These are phyloP conservation scores for Tyrophagus putrescentiae DNA, from an alignment of 1,140 invertebrate genomes.

Conservation along the genomic window DNA sequence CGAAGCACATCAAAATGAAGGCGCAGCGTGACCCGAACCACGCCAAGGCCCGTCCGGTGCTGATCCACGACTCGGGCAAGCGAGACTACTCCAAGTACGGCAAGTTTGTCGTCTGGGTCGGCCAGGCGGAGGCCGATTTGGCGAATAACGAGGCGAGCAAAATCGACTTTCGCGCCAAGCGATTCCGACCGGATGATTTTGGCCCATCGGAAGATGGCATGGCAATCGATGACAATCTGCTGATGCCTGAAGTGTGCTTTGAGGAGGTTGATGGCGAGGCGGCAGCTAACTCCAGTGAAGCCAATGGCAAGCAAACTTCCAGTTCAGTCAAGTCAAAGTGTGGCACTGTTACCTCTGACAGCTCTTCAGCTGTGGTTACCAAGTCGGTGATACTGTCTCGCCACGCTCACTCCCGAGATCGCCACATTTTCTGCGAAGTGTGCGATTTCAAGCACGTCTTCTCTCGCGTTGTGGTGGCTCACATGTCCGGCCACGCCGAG, in stretches of 20 bases:
- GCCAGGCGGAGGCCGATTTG: slow-evolving; percentile 15
- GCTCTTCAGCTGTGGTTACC: slow-evolving; percentile 27
- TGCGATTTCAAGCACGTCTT: slow-evolving; percentile 42
- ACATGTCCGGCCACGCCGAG: slow-evolving; percentile 30
- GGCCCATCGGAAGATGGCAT: slow-evolving; percentile 5
- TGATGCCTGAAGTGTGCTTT: slow-evolving; percentile 23
- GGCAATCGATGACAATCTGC: slow-evolving; percentile 17
- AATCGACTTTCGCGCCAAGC: slow-evolving; percentile 14
- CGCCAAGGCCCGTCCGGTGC: slow-evolving; percentile 55
- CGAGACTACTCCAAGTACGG: slow-evolving; percentile 84
- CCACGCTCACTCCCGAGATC: slow-evolving; percentile 28
- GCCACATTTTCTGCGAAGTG: slow-evolving; percentile 26
- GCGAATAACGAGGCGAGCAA: neutral
- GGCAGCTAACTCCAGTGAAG: slow-evolving; percentile 15
- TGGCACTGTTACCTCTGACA: slow-evolving; percentile 19
- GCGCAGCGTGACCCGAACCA: slow-evolving; percentile 57
- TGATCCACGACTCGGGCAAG: slow-evolving; percentile 76
- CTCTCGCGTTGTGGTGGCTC: slow-evolving; percentile 46
- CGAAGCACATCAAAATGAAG: slow-evolving; percentile 82
- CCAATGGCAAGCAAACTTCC: slow-evolving; percentile 23
- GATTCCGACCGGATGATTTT: neutral
- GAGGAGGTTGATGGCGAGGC: slow-evolving; percentile 13
- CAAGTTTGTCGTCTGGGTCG: slow-evolving; percentile 31
- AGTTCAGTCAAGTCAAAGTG: slow-evolving; percentile 1
- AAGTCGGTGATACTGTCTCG: slow-evolving; percentile 22